A percentile compares a stretch with the other conserved stretches of the same genome.
phyloP scores from a whole-genome alignment of 2,113 vertebrate genomes.

The Tragelaphus imberbis region DNA sequence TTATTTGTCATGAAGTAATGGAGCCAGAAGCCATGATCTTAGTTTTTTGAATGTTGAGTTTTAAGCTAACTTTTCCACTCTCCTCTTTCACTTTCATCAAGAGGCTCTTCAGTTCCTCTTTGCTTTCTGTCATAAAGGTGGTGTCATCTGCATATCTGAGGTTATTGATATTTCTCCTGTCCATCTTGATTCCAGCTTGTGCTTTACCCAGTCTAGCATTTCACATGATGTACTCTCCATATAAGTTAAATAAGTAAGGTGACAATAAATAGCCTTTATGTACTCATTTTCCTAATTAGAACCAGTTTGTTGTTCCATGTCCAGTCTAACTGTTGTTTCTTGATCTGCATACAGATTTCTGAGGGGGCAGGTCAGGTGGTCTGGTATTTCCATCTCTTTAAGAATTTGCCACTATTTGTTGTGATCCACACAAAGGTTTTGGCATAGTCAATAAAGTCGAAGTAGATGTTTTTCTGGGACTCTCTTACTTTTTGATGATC shows the following conservation, averaged over 20 bases:
- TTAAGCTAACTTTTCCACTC: background rate
- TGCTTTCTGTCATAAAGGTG: background rate
- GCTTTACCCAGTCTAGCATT: background rate
- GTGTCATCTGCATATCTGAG: background rate
- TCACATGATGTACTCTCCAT: background rate
- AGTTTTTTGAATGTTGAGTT: background rate
- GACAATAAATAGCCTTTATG: background rate
- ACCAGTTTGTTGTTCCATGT: background rate
- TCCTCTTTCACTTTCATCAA: background rate
- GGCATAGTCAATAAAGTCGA: background rate
- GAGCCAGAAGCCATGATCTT: background rate
- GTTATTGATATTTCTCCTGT: background rate
- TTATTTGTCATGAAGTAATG: background rate
- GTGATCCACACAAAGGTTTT: background rate
- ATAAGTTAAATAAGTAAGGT: background rate
- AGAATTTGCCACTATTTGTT: background rate
- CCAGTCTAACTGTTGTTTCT: background rate
- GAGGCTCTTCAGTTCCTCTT: background rate
- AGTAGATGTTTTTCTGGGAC: background rate
- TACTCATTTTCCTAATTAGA: background rate
- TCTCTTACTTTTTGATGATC: background rate
- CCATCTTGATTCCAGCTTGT: background rate
- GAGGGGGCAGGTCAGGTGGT: background rate
- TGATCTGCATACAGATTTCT: background rate
- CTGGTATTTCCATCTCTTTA: background rate